Evolutionary conservation across 2,113 vertebrate genomes (phyloP).

Genomic region (Carettochelys insculpta): DNA sequence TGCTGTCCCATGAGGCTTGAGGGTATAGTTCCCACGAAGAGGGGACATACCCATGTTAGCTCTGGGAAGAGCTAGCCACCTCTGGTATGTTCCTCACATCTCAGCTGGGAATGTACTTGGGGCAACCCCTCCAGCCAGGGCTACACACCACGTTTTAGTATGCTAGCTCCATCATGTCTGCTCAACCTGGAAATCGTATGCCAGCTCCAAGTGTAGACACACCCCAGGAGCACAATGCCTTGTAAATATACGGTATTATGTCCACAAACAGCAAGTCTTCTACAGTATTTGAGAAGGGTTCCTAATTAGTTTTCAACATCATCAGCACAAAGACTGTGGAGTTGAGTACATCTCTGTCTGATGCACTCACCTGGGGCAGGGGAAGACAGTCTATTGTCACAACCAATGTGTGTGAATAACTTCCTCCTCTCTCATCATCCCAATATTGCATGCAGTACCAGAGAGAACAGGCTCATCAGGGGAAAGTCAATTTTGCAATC

Average conservation of each 20-base stretch:
- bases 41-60: too few species aligned
- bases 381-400: neutral
- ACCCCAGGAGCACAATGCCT: neutral
- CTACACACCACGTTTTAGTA: too few species aligned
- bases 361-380: neutral
- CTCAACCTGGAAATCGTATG: too few species aligned
- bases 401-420: neutral
- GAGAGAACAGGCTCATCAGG: neutral
- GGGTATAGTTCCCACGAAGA: too few species aligned
- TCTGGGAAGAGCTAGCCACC: too few species aligned
- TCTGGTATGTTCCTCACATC: too few species aligned
- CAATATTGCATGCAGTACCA: neutral
- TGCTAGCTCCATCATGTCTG: too few species aligned
- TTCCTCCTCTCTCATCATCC: neutral
- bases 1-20: too few species aligned
- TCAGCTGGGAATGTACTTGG: too few species aligned
- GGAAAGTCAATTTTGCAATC: neutral
- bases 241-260: neutral
- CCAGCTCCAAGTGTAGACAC: too few species aligned
- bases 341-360: neutral
- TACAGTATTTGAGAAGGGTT: neutral
- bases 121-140: too few species aligned
- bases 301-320: conserved; percentile 47
- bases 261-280: neutral
- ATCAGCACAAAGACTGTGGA: neutral